Evolutionary conservation across 2,113 vertebrate species (phyloP).

Genomic region (Orcinus orca): DNA sequence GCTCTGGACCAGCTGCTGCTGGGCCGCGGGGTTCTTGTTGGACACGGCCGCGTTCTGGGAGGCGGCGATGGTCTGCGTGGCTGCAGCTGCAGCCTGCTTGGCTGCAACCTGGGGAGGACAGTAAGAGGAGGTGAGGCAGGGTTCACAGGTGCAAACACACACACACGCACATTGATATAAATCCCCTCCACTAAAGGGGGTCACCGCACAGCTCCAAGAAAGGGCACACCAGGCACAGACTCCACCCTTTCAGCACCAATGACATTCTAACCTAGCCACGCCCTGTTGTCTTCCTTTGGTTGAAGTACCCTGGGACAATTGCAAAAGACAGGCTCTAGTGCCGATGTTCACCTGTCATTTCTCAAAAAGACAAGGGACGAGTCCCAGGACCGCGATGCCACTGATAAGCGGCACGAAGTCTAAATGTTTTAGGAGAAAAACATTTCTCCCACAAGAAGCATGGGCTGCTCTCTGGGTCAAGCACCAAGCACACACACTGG

Average conservation of each 20-base stretch:
- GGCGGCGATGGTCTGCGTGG: slow-evolving; percentile 97
- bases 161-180: accelerated
- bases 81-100: slow-evolving; percentile 97
- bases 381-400: background rate
- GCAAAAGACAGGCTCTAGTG: background rate
- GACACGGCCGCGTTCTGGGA: slow-evolving; percentile 97
- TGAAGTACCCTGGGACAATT: background rate
- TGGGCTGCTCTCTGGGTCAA: background rate
- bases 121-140: background rate
- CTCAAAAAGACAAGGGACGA: background rate
- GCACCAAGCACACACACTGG: background rate
- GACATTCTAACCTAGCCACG: background rate
- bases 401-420: background rate
- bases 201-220: background rate
- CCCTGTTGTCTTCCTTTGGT: background rate
- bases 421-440: background rate
- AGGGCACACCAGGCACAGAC: background rate
- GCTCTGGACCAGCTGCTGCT: slow-evolving; percentile 98
- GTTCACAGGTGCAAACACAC: too few species aligned
- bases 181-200: background rate
- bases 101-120: slow-evolving; percentile 89
- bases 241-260: background rate
- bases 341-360: background rate
- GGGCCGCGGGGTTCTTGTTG: slow-evolving; percentile 95
- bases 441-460: background rate